Base-by-base conservation (phyloP, 2,888 invertebrate species). In the Linnaemya tessellans region DNA sequence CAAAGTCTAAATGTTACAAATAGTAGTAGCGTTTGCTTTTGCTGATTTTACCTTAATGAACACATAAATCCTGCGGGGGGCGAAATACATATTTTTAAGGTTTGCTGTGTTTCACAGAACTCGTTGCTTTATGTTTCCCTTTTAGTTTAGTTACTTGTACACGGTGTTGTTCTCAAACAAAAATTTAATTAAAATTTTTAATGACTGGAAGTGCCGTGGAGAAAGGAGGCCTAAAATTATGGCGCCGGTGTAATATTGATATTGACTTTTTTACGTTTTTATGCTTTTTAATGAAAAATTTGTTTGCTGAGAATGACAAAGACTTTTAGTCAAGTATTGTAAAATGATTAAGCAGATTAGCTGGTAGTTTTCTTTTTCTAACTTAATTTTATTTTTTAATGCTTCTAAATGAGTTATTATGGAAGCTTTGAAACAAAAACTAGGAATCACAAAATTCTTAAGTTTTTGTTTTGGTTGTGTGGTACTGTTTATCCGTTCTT, bases 111-210 rank as follows among this genome's bases (percentile, higher is more conserved):
- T 43, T n/a, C 49, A 9, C 15, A 60, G 15, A 62, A 60, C 25
- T 60, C 25, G 35, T 68, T 67, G 65, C 43, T 20, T 64, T 62
- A 8, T 9, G 10, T 38, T 62, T 18, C 8, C 7, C 15, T 64
- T 51, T 30, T 18, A 65, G 18, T 70, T 68, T 30, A 41, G 8
- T 25, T 25, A 58, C 41, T 11, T n/a, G 41, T 20, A 20, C 15
- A 49, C 10, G 15, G 11, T 13, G n/a, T 11, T 11, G 67, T 46
- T 38, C 13, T 49, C 20, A 43, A 54, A 35, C 8, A 70, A 79
- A 71, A 46, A 35, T 64, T 79, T 79, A 79, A 79, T 71, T 79
- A 67, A 79, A 79, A 64, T 54, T 79, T 71, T 11, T 35, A 71
- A 20, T 30, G 41, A 51, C n/a, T 7, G 11, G 3, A 8, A 43